Percentiles rank a stretch among this genome's conserved stretches.
Evolutionary conservation across 1,140 invertebrate species (phyloP).

Genomic region (Dendrolimus punctatus): DNA sequence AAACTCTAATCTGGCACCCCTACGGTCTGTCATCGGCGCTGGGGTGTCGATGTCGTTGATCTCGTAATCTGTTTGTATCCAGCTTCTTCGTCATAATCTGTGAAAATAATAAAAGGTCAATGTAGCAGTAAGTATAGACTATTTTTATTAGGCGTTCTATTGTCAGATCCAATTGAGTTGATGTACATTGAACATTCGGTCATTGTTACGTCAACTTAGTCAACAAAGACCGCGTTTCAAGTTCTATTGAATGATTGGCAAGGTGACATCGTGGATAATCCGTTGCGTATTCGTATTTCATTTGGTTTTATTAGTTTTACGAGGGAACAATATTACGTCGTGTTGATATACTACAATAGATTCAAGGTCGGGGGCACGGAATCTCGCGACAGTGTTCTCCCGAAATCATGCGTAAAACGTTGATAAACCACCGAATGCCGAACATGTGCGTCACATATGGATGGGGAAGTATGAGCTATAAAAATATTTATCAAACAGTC

Average conservation of each 20-base stretch:
- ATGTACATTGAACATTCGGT: slow-evolving; percentile 2
- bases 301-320: slow-evolving; percentile 1
- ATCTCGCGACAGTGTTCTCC: background rate
- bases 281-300: background rate
- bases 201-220: background rate
- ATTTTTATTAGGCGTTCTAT: slow-evolving; percentile 5
- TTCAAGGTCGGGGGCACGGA: slow-evolving; percentile 3
- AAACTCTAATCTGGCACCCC: slow-evolving; percentile 16
- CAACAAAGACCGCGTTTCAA: slow-evolving; percentile 2
- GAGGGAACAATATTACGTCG: slow-evolving; percentile 5
- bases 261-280: background rate
- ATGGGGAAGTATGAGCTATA: too few relatives aligned
- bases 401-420: too few relatives aligned
- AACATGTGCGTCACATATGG: too few relatives aligned
- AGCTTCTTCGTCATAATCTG: slow-evolving; percentile 19
- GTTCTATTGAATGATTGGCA: background rate
- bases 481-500: too few relatives aligned
- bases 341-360: slow-evolving; percentile 8
- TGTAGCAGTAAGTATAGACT: background rate
- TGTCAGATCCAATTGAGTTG: slow-evolving; percentile 5
- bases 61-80: slow-evolving; percentile 1
- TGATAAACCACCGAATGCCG: too few relatives aligned
- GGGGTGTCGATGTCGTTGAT: slow-evolving; percentile 1
- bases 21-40: slow-evolving; percentile 37
- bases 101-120: slow-evolving; percentile 15